phyloP scores from a whole-genome alignment of 2,797 vertebrate genomes.

The Phataginus tricuspis region DNA sequence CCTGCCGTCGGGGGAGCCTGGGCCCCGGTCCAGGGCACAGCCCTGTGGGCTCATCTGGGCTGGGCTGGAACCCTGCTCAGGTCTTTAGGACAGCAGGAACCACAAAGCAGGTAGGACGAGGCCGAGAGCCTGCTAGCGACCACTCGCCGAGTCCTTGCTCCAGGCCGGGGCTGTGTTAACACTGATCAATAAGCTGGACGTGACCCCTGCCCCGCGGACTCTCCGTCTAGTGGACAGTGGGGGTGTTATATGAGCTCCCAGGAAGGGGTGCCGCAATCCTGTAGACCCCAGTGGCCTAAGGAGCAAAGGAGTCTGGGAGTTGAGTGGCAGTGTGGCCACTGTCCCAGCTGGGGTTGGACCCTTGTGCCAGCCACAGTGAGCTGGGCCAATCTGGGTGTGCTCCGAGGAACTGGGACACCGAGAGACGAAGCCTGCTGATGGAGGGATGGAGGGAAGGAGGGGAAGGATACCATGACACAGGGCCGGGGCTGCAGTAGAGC shows the following conservation, averaged over 20 bases:
- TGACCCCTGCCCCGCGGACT: neutral
- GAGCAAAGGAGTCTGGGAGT: neutral
- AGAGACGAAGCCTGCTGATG: neutral
- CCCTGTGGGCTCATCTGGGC: neutral
- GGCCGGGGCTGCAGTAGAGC: neutral
- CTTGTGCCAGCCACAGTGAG: neutral
- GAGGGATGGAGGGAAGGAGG: neutral
- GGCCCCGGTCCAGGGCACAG: neutral
- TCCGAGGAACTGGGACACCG: neutral
- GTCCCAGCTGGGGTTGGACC: neutral
- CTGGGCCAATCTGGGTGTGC: neutral
- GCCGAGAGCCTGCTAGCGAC: neutral
- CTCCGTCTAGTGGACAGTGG: fast-evolving
- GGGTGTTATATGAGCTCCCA: fast-evolving
- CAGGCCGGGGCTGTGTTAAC: neutral
- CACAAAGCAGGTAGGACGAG: neutral
- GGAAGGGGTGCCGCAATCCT: neutral
- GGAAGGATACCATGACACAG: neutral
- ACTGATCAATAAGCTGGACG: fast-evolving
- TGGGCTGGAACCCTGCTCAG: neutral
- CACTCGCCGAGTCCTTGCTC: fast-evolving
- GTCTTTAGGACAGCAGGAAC: neutral
- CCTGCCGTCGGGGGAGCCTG: neutral
- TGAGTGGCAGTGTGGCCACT: fast-evolving
- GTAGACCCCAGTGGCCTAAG: fast-evolving